Evolutionary conservation across 2,113 vertebrate genomes (phyloP).

Genomic region (Mugil cephalus): DNA sequence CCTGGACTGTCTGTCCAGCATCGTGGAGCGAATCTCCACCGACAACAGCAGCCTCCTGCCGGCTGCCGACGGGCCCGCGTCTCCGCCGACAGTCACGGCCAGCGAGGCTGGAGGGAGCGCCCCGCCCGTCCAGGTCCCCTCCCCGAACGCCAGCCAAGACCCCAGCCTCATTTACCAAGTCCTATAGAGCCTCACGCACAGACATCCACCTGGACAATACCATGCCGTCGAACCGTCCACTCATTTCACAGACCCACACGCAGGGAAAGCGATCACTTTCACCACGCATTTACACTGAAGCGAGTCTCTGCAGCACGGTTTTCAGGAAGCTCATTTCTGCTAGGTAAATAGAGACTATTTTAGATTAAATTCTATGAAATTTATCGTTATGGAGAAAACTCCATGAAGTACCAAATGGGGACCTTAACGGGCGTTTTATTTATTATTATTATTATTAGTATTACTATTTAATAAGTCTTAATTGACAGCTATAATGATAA

Average conservation of each 20-base stretch:
- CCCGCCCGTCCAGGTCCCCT: slow-evolving; percentile 75
- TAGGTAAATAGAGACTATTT: background rate
- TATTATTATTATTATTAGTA: too few species aligned
- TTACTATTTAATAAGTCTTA: too few species aligned
- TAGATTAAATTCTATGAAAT: slow-evolving; percentile 9
- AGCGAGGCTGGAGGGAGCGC: slow-evolving; percentile 68
- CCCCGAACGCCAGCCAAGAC: slow-evolving; percentile 80
- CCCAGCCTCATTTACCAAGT: slow-evolving; percentile 92
- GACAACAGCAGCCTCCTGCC: slow-evolving; percentile 86
- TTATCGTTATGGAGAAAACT: background rate
- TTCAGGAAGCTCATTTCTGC: slow-evolving; percentile 43
- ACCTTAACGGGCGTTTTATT: too few species aligned
- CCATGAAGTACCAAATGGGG: too few species aligned
- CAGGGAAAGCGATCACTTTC: background rate
- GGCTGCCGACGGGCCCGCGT: slow-evolving; percentile 78
- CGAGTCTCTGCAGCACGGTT: background rate
- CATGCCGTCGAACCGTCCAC: background rate
- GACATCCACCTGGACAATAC: slow-evolving; percentile 1
- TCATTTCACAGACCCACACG: slow-evolving; percentile 4
- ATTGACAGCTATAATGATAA: slow-evolving; percentile 8
- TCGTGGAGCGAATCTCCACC: slow-evolving; percentile 97
- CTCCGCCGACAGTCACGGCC: slow-evolving; percentile 68
- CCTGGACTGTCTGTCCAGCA: slow-evolving; percentile 96
- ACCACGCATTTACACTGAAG: background rate
- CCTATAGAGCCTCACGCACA: slow-evolving; percentile 82